Percentiles rank a stretch among this genome's conserved stretches.
Evolutionary conservation across 2,113 vertebrate genomes (phyloP).

Genomic region (Pelobates fuscus): DNA sequence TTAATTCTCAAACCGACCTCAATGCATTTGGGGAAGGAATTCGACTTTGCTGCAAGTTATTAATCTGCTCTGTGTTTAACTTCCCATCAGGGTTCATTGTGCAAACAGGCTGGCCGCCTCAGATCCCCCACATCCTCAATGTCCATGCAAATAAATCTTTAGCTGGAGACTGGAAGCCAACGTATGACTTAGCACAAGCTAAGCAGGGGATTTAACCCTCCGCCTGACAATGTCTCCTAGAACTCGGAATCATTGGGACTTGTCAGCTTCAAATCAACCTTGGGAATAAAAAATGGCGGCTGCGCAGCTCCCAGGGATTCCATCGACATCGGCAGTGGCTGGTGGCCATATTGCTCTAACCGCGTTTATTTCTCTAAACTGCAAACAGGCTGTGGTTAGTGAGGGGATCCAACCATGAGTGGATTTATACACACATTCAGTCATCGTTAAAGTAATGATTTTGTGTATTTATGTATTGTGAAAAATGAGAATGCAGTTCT

Average conservation of each 20-base stretch:
- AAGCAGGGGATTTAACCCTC: slow-evolving; percentile 10
- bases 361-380: too few species aligned
- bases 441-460: neutral
- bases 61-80: slow-evolving; percentile 76
- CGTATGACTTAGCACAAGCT: slow-evolving; percentile 53
- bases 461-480: neutral
- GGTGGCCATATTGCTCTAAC: too few species aligned
- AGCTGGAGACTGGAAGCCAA: slow-evolving; percentile 62
- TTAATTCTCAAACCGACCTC: slow-evolving; percentile 67
- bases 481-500: neutral
- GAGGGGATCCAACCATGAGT: too few species aligned
- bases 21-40: slow-evolving; percentile 59
- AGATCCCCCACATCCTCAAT: slow-evolving; percentile 55
- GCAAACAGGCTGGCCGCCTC: neutral
- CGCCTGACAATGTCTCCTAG: neutral
- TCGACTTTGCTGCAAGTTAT: slow-evolving; percentile 62
- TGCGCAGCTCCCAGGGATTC: too few species aligned
- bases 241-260: neutral
- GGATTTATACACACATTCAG: neutral
- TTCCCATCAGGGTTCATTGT: slow-evolving; percentile 60
- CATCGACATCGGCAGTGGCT: too few species aligned
- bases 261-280: neutral
- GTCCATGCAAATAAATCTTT: slow-evolving; percentile 73
- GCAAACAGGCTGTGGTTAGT: too few species aligned
- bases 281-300: neutral